Evolutionary conservation across 2,797 vertebrate species (phyloP).

Genomic region (Momotus momota): DNA sequence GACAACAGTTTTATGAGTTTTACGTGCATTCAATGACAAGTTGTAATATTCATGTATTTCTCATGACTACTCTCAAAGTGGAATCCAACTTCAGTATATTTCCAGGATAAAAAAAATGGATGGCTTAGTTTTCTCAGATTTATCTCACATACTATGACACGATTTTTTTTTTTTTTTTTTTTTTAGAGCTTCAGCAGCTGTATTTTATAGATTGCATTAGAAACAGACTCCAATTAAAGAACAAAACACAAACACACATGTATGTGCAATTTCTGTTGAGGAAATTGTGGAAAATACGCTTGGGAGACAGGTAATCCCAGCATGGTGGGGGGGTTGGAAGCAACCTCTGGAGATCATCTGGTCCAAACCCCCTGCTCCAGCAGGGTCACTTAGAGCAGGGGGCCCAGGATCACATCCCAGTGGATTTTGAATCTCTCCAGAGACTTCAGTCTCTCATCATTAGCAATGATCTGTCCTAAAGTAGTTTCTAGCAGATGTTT

Average conservation of each 20-base stretch:
- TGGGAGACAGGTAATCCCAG: not conserved
- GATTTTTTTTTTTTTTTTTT: no score
- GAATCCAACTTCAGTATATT: not conserved
- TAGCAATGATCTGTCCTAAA: not conserved
- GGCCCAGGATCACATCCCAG: no score
- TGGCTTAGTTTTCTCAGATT: not conserved
- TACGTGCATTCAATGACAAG: not conserved
- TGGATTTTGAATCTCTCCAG: no score
- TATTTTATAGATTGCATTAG: not conserved
- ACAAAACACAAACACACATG: not conserved
- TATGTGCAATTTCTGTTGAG: not conserved
- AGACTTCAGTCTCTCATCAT: not conserved
- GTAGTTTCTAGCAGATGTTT: no score
- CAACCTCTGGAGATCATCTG: not conserved
- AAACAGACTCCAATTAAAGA: not conserved
- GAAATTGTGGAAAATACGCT: not conserved
- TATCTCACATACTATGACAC: not conserved
- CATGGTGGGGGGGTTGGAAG: no score
- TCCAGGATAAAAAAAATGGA: not conserved
- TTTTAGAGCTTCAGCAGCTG: not conserved
- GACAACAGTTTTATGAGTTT: constrained; percentile 16
- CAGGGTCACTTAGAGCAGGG: not conserved
- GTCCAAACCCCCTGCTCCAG: not conserved
- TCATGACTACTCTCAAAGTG: not conserved
- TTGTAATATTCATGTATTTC: not conserved